phyloP scores from a whole-genome alignment of 2,797 vertebrate genomes.

The Catostomus latipinnis region DNA sequence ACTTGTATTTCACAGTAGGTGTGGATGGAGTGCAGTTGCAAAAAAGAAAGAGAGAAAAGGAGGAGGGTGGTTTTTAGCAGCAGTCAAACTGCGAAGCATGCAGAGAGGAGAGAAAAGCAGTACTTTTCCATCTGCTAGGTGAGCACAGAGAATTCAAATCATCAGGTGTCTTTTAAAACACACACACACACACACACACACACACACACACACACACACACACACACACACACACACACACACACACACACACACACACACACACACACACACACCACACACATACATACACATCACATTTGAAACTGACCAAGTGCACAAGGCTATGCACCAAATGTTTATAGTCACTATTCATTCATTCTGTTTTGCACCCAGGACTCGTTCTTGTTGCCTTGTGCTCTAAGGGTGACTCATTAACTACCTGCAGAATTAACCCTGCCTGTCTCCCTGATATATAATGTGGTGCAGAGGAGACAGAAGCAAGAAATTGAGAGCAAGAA shows the following conservation, averaged over 20 bases:
- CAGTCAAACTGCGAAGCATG: conserved; percentile 26
- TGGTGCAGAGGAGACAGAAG: not conserved
- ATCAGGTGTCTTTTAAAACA: conserved; percentile 36
- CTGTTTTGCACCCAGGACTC: conserved; percentile 22
- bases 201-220: conserved; percentile 51
- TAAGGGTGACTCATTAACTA: conserved; percentile 50
- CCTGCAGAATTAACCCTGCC: conserved; percentile 50
- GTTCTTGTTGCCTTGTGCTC: conserved; percentile 19
- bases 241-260: conserved; percentile 49
- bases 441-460: conserved; percentile 26
- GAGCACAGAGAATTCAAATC: conserved; percentile 11
- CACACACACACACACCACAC: conserved; percentile 52
- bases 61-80: conserved; percentile 29
- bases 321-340: conserved; percentile 32
- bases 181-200: conserved; percentile 36
- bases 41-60: conserved; percentile 30
- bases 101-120: conserved; percentile 16
- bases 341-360: conserved; percentile 47
- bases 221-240: conserved; percentile 30
- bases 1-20: not conserved
- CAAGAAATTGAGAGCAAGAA: conserved; percentile 1
- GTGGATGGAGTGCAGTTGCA: conserved; percentile 49
- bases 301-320: conserved; percentile 28
- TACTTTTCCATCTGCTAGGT: conserved; percentile 45
- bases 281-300: conserved; percentile 51